These are phyloP conservation scores for Agapornis canus DNA, from an alignment of 2,797 vertebrate genomes.

Conservation along the genomic window DNA sequence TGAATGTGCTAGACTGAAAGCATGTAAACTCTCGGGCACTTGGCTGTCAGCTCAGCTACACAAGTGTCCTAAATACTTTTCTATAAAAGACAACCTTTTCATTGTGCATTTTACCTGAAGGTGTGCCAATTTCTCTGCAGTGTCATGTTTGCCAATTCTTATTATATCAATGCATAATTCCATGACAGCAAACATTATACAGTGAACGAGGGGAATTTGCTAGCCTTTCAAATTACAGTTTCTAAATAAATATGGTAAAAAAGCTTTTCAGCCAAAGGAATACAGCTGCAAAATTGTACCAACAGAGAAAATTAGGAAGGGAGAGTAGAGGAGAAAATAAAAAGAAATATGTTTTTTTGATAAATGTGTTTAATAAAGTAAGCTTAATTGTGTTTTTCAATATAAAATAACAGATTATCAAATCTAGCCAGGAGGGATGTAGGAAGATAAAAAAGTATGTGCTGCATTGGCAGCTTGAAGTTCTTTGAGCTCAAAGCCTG, in stretches of 20 bases:
- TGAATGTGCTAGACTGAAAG: background rate
- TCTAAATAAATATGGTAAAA: background rate
- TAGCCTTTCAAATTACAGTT: background rate
- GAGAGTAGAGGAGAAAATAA: background rate
- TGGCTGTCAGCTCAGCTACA: background rate
- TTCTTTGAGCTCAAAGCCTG: background rate
- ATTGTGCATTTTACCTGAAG: background rate
- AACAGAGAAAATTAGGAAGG: background rate
- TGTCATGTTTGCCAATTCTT: background rate
- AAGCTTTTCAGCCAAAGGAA: background rate
- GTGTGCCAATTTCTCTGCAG: background rate
- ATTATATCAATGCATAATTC: background rate
- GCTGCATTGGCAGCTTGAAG: background rate
- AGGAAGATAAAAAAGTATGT: background rate
- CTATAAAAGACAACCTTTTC: background rate
- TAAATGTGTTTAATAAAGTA: background rate
- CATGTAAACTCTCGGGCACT: background rate
- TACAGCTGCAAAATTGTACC: background rate
- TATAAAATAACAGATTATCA: background rate
- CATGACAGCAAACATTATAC: background rate
- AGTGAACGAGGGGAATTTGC: background rate
- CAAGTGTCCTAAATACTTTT: background rate
- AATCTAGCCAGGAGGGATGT: background rate
- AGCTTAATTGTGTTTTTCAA: background rate
- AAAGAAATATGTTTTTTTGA: fast-evolving